Evolutionary conservation across 2,888 invertebrate species (phyloP).

Genomic region (Acrobasis suavella): DNA sequence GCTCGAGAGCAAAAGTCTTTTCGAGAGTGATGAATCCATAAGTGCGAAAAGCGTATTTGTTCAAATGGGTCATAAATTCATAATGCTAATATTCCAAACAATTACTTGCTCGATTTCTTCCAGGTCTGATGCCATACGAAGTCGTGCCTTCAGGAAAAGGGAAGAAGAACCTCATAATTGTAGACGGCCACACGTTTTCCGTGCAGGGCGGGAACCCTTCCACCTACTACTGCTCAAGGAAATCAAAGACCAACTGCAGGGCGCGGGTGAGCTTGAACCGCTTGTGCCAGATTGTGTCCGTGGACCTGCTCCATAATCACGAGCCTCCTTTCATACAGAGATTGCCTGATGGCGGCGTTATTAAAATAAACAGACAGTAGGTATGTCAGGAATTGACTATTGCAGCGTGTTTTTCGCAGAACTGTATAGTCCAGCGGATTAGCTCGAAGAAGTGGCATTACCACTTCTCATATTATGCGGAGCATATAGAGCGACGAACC

Average conservation of each 20-base stretch:
- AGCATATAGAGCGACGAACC: too few species aligned
- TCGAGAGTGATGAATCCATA: too few species aligned
- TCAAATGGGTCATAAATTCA: too few species aligned
- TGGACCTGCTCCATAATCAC: conserved; percentile 26
- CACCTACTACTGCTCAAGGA: conserved; percentile 47
- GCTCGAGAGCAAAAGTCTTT: too few species aligned
- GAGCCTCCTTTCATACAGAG: conserved; percentile 16
- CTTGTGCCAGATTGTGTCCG: neutral
- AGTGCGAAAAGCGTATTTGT: too few species aligned
- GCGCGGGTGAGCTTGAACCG: conserved; percentile 33
- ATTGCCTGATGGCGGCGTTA: neutral
- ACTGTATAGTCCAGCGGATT: too few species aligned
- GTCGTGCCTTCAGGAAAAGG: conserved; percentile 38
- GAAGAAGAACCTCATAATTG: conserved; percentile 42
- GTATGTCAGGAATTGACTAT: neutral
- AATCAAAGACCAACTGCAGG: conserved; percentile 37
- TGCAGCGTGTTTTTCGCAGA: too few species aligned
- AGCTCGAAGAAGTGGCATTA: too few species aligned
- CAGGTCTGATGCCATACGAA: conserved; percentile 32
- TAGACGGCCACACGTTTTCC: conserved; percentile 45
- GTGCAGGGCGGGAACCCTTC: conserved; percentile 39
- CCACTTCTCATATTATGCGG: too few species aligned
- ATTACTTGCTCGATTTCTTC: neutral
- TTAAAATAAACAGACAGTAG: neutral
- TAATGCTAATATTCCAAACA: neutral